Percentiles rank a stretch among this genome's conserved stretches.
Conservation (phyloP, 2,113 vertebrate genomes). For the Henicopernis longicauda region DNA sequence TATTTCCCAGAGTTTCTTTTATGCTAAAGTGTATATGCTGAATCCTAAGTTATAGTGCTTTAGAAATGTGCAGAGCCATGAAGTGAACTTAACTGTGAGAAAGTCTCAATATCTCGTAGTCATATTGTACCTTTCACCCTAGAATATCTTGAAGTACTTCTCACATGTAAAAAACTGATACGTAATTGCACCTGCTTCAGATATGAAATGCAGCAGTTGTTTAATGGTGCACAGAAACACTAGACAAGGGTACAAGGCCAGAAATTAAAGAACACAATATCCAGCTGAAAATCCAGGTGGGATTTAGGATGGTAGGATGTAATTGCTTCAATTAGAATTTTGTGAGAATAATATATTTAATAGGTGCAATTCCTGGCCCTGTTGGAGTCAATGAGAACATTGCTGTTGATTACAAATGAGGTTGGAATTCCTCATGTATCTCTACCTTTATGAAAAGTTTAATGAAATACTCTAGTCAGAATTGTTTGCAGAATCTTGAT, state of each 20-base stretch:
- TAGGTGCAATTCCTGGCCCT: constrained; percentile 48
- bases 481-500: constrained; percentile 25
- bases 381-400: constrained; percentile 34
- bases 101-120: constrained; percentile 26
- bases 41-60: neutral
- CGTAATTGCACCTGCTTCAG: constrained; percentile 51
- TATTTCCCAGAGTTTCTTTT: constrained; percentile 2
- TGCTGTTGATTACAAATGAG: constrained; percentile 58
- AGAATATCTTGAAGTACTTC: constrained; percentile 52
- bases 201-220: constrained; percentile 60
- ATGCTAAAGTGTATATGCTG: neutral
- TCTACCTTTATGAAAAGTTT: constrained; percentile 39
- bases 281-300: constrained; percentile 62
- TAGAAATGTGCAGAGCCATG: neutral
- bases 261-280: constrained; percentile 57
- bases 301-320: constrained; percentile 59
- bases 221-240: constrained; percentile 55
- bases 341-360: constrained; percentile 60
- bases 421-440: constrained; percentile 18
- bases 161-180: constrained; percentile 21
- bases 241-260: constrained; percentile 40
- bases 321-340: constrained; percentile 66
- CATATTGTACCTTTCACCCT: constrained; percentile 51
- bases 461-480: constrained; percentile 26
- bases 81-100: constrained; percentile 24